Conservation (phyloP, 2,113 vertebrate species). For the Calypte anna region DNA sequence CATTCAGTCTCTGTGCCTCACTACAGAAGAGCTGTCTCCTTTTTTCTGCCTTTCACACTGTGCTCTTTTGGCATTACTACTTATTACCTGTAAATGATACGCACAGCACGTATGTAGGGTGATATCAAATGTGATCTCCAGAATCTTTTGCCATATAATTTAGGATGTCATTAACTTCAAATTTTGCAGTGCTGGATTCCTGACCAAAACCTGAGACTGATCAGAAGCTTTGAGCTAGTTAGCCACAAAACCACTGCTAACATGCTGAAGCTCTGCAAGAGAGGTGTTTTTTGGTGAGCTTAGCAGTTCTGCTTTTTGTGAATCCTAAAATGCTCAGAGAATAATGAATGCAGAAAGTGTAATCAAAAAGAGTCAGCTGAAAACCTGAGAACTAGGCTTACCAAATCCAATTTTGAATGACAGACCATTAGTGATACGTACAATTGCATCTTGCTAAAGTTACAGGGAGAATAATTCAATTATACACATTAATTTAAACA, state of each 20-base stretch:
- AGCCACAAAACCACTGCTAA: background rate
- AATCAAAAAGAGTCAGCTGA: background rate
- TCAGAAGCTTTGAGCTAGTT: background rate
- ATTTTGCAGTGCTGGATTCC: background rate
- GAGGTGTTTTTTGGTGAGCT: background rate
- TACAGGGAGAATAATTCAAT: background rate
- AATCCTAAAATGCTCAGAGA: background rate
- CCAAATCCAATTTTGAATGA: slow-evolving; percentile 11
- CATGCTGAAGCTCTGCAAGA: background rate
- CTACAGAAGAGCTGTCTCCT: background rate
- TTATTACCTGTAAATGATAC: background rate
- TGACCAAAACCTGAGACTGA: background rate
- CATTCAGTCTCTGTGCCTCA: background rate
- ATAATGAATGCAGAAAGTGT: background rate
- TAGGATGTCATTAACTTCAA: background rate
- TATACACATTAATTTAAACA: slow-evolving; percentile 2
- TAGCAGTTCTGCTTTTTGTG: background rate
- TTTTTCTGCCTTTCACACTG: background rate
- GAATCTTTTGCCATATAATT: background rate
- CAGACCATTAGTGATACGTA: background rate
- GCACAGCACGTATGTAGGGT: background rate
- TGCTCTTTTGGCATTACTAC: background rate
- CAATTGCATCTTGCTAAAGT: background rate
- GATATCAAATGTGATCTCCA: background rate
- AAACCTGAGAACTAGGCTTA: background rate